These are phyloP conservation scores for Empis stercorea DNA, from an alignment of 2,888 invertebrate genomes.

Conservation along the genomic window DNA sequence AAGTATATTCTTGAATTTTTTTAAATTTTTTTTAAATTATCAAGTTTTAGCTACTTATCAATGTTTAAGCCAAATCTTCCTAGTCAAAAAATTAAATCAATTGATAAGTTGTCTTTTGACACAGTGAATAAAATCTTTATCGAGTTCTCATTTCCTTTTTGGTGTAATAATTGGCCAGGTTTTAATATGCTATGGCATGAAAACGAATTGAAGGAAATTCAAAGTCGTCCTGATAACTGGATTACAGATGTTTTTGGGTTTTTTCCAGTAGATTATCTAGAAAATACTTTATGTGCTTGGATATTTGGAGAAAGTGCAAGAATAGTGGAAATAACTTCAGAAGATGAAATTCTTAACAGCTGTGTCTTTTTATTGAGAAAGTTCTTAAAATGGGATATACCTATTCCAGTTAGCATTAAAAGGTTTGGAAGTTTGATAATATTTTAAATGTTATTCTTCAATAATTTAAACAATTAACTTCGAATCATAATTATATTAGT, in stretches of 20 bases:
- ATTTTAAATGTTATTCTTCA: neutral
- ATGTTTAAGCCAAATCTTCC: slow-evolving; percentile 41
- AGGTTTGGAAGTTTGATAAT: slow-evolving; percentile 5
- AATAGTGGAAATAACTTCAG: slow-evolving; percentile 46
- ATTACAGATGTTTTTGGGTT: slow-evolving; percentile 53
- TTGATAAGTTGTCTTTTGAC: slow-evolving; percentile 45
- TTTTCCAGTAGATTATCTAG: slow-evolving; percentile 49
- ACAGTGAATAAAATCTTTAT: slow-evolving; percentile 50
- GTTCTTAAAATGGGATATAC: slow-evolving; percentile 29
- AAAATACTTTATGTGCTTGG: slow-evolving; percentile 55
- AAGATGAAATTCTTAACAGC: slow-evolving; percentile 35
- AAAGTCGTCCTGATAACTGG: slow-evolving; percentile 40
- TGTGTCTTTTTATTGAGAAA: slow-evolving; percentile 30
- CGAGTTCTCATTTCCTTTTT: slow-evolving; percentile 45
- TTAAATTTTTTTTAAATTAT: too few relatives aligned
- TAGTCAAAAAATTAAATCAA: slow-evolving; percentile 37
- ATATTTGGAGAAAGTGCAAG: slow-evolving; percentile 49
- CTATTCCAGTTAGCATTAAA: slow-evolving; percentile 22
- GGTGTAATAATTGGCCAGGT: slow-evolving; percentile 41
- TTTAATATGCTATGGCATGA: slow-evolving; percentile 47
- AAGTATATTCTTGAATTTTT: slow-evolving; percentile 16
- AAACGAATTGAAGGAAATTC: slow-evolving; percentile 33
- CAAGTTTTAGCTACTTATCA: slow-evolving; percentile 14
- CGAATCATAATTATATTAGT: too few relatives aligned
- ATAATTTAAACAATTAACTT: too few relatives aligned